phyloP scores from a whole-genome alignment of 2,113 vertebrate genomes.

The Lagopus muta region DNA sequence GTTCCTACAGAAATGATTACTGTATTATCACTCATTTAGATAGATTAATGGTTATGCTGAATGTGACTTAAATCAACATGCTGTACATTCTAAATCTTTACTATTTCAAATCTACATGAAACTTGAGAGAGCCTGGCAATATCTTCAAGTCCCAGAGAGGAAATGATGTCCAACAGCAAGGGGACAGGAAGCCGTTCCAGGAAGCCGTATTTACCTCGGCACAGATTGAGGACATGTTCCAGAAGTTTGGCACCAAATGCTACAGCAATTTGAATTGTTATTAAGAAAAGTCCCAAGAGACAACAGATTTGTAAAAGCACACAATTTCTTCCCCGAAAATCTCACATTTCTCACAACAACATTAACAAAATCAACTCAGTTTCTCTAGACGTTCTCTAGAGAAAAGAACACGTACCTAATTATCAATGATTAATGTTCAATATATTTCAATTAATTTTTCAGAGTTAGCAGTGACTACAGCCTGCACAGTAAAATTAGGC shows the following conservation, averaged over 20 bases:
- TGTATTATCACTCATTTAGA: neutral
- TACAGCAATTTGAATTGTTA: conserved; percentile 71
- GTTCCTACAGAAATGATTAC: neutral
- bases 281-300: conserved; percentile 43
- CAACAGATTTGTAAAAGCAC: neutral
- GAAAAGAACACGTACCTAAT: neutral
- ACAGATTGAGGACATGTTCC: conserved; percentile 77
- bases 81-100: neutral
- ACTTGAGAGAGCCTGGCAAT: conserved; percentile 76
- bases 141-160: conserved; percentile 80
- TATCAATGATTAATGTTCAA: neutral
- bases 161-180: conserved; percentile 78
- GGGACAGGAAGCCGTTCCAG: conserved; percentile 80
- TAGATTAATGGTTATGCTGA: neutral
- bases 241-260: conserved; percentile 78
- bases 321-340: neutral
- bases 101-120: conserved; percentile 75
- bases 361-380: neutral
- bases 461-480: neutral
- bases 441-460: neutral
- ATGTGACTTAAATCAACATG: neutral
- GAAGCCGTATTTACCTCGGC: conserved; percentile 80
- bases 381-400: neutral
- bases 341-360: neutral
- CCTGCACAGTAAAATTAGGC: neutral